Base-by-base conservation (phyloP, 2,113 vertebrate species). In the Siphamia tubifer region DNA sequence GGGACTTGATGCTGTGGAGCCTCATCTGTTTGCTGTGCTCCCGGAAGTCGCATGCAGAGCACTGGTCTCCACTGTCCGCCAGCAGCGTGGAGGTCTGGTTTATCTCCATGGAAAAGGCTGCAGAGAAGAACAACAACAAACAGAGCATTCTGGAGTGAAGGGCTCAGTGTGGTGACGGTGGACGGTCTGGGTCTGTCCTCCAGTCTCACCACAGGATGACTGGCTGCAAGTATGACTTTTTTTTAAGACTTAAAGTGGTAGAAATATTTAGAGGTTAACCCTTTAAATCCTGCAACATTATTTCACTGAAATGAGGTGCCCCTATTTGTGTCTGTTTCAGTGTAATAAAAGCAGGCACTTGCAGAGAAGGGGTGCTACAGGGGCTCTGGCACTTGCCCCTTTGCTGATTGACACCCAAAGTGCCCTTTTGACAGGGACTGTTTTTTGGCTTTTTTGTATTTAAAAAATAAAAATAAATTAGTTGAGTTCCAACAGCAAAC, bases 1-100 rank as follows among this genome's bases (percentile, higher is more conserved):
- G 96, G 15, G 97, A 95, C 90, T 96, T 97, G 88, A 99, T 99
- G 86, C 93, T 95, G 93, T 97, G 95, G 84, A 99, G 94, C 79
- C 98, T 92, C 90, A 97, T 93, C 81, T 93, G 95, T 88, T 96
- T 98, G 74, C 94, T 98, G 77, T 96, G 96, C 86, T 98, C 94
- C 63, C 97, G 94, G 93, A 95, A 95, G 42, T 92, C 93, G 75
- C 98, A 99, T 81, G 95, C 93, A 17, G 94, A 95, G 77, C 98
- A 99, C 77, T 93, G 92, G 72, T 93, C 94, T 7, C 91, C 92
- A 68, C 92, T 93, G 23, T 95, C 95, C 8, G 82, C 88, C 92
- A 54, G 92, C 74, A 74, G 90, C 87, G 65, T 92, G 87, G 70
- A 85, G 68, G 83, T 86, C 58, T 92, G 92, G 82, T 91, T 95